A percentile compares a stretch with the other conserved stretches of the same genome.
phyloP scores from a whole-genome alignment of 64 coral and sea anemone genomes.

The Orbicella faveolata region DNA sequence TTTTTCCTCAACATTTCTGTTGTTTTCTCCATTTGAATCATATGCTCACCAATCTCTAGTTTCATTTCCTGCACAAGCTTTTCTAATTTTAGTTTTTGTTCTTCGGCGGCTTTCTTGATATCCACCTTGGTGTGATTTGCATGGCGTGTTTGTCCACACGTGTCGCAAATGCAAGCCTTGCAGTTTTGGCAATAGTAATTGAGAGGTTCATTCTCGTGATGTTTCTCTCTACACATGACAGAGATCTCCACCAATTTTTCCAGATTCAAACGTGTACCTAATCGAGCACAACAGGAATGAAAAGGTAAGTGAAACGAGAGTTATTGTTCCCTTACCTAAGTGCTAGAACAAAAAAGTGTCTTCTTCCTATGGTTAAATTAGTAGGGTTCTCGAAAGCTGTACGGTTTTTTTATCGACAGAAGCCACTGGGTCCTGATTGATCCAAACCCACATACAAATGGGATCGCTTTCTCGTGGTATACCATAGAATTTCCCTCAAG shows the following conservation, averaged over 20 bases:
- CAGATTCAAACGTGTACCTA: constrained; percentile 5
- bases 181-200: constrained; percentile 38
- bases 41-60: neutral
- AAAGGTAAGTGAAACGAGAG: too few species aligned
- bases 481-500: too few species aligned
- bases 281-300: neutral
- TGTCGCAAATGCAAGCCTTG: constrained; percentile 28
- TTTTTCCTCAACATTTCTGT: neutral
- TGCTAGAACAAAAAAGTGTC: too few species aligned
- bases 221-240: constrained; percentile 15
- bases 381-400: too few species aligned
- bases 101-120: constrained; percentile 23
- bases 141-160: constrained; percentile 10
- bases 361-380: too few species aligned
- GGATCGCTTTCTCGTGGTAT: too few species aligned
- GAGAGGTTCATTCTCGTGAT: constrained; percentile 34
- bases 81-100: neutral
- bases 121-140: neutral
- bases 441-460: too few species aligned
- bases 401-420: too few species aligned
- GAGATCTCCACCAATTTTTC: constrained; percentile 5
- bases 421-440: too few species aligned
- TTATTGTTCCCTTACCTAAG: too few species aligned
- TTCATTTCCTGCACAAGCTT: neutral
- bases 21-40: neutral